Evolutionary conservation across 2,888 invertebrate species (phyloP), one percentile per base, ranked within the genome.

Genomic region (Troides oblongomaculatus): DNA sequence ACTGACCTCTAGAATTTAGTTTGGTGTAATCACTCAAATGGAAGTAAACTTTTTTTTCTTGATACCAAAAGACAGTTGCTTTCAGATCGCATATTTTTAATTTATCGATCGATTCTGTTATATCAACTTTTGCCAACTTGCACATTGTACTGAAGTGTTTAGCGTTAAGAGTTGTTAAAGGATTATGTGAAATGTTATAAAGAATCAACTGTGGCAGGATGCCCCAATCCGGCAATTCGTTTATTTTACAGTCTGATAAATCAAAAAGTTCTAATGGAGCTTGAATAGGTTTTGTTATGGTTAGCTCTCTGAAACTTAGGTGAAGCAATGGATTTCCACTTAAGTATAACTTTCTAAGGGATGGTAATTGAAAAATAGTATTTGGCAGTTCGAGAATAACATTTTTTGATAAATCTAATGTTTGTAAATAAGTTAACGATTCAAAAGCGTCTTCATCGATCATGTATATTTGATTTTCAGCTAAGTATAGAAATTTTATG

Each of bases 121-220:
- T 78, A 79, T 95, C 95, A 57, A 96, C 91, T 72, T 87, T 89
- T 71, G 86, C 86, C 46, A 96, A 84, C 71, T 93, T 93, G 81
- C 96, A 96, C 87, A 95, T 93, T 3, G 92, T 85, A 0, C 95
- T 94, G 73, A 96, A 89, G 66, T 94, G 93, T 39, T 89, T 84
- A 6, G 94, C 87, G 6, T 85, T 86, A 0, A 95, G 75, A 2
- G 78, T 77, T 0, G 69, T 78, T 62, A 96, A 85, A 0, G 88
- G 86, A 80, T 96, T 96, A 62, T 86, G 79, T 0, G 95, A 95
- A 59, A 95, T 92, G 78, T 96, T 96, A 70, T 96, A 92, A 64
- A 93, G 86, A 68, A 84, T 78, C 53, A 96, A 79, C 62, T 93
- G 93, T 18, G 95, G 94, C 23, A 95, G 77, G 46, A 89, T 83